Evolutionary conservation across 1,140 invertebrate species (phyloP).

Genomic region (Ruditapes philippinarum): DNA sequence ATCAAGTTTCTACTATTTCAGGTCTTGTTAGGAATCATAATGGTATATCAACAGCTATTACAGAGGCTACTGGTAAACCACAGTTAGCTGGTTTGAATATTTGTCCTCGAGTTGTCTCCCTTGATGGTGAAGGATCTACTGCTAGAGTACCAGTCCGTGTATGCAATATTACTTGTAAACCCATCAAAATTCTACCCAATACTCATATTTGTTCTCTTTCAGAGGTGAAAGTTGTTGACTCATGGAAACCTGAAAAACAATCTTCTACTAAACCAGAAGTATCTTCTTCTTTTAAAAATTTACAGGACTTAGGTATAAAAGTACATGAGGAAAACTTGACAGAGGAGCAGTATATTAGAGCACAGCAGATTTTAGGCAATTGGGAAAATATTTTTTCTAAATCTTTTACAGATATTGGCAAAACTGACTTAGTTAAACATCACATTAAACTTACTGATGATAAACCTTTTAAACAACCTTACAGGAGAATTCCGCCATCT

Average conservation of each 20-base stretch:
- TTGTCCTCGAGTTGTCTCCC: conserved; percentile 50
- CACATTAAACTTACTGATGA: conserved; percentile 23
- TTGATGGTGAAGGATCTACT: neutral
- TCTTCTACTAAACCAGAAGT: neutral
- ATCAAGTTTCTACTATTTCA: neutral
- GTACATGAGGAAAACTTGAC: conserved; percentile 37
- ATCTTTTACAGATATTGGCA: conserved; percentile 17
- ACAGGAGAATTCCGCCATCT: conserved; percentile 34
- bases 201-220: conserved; percentile 18
- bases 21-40: neutral
- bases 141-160: conserved; percentile 43
- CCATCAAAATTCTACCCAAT: conserved; percentile 40
- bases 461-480: conserved; percentile 21
- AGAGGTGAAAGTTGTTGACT: conserved; percentile 39
- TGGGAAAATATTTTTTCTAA: conserved; percentile 49
- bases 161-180: conserved; percentile 60
- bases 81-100: neutral
- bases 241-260: neutral
- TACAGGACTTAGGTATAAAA: conserved; percentile 45
- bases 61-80: neutral
- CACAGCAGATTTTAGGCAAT: conserved; percentile 39
- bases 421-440: conserved; percentile 41
- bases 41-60: neutral
- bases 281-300: neutral
- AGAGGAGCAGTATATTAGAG: neutral